phyloP scores from a whole-genome alignment of 2,113 vertebrate genomes.

The Agapornis roseicollis region DNA sequence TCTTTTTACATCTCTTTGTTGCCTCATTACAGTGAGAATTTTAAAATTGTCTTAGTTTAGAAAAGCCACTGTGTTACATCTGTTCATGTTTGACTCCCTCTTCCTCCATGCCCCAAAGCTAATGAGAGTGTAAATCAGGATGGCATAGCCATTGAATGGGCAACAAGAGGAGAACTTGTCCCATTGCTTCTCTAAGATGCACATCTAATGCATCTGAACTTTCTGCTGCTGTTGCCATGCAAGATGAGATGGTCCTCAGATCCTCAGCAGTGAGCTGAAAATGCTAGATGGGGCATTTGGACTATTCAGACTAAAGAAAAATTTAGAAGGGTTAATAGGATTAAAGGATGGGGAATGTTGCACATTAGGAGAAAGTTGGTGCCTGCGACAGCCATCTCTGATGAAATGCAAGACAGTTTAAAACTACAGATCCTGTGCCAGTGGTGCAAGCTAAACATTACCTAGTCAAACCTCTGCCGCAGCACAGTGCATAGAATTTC shows the following conservation, averaged over 20 bases:
- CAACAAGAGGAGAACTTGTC: background rate
- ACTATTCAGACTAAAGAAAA: background rate
- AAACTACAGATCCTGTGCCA: background rate
- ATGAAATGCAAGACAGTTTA: background rate
- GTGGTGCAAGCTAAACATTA: background rate
- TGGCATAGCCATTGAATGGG: background rate
- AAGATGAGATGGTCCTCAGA: background rate
- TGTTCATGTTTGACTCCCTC: background rate
- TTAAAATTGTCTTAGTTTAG: background rate
- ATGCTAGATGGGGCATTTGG: background rate
- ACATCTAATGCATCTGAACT: background rate
- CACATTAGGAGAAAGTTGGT: background rate
- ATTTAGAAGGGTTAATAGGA: background rate
- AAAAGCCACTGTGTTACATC: background rate
- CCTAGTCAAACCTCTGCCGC: background rate
- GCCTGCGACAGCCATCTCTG: background rate
- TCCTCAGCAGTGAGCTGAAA: background rate
- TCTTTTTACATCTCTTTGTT: background rate
- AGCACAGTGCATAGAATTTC: background rate
- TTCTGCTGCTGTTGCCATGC: background rate
- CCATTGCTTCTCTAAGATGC: background rate
- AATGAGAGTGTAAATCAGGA: background rate
- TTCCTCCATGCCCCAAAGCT: background rate
- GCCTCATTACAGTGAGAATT: background rate
- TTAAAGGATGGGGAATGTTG: background rate